Evolutionary conservation across 2,888 invertebrate species (phyloP).

Genomic region (Drosophila quasianomalipes): DNA sequence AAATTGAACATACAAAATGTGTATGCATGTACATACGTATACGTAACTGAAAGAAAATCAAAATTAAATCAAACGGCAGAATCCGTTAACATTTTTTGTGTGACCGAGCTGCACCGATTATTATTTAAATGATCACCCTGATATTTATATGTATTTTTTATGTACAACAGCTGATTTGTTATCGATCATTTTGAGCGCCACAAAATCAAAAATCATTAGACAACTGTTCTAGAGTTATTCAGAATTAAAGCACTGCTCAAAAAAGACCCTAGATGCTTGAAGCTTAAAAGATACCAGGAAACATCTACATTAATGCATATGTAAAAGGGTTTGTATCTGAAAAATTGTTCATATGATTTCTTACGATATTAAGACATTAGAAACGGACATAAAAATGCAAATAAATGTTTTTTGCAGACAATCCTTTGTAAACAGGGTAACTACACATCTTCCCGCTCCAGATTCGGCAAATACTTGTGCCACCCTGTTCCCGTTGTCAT

Average conservation of each 20-base stretch:
- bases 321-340: neutral
- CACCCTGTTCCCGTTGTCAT: slow-evolving; percentile 13
- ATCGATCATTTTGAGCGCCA: slow-evolving; percentile 12
- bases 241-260: neutral
- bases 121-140: slow-evolving; percentile 2
- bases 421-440: slow-evolving; percentile 4
- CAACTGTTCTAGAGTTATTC: neutral
- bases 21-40: neutral
- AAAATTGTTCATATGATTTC: neutral
- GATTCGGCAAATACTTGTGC: neutral
- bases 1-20: neutral
- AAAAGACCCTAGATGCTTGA: neutral
- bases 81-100: neutral
- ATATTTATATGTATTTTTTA: neutral
- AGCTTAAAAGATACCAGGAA: neutral
- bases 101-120: neutral
- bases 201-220: neutral
- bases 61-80: neutral
- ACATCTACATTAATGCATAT: neutral
- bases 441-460: neutral
- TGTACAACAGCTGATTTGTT: slow-evolving; percentile 4
- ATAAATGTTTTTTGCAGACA: neutral
- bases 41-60: neutral
- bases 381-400: neutral
- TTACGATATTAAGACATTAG: neutral